Conservation (phyloP, 2,888 invertebrate species). For the Spisula solida region DNA sequence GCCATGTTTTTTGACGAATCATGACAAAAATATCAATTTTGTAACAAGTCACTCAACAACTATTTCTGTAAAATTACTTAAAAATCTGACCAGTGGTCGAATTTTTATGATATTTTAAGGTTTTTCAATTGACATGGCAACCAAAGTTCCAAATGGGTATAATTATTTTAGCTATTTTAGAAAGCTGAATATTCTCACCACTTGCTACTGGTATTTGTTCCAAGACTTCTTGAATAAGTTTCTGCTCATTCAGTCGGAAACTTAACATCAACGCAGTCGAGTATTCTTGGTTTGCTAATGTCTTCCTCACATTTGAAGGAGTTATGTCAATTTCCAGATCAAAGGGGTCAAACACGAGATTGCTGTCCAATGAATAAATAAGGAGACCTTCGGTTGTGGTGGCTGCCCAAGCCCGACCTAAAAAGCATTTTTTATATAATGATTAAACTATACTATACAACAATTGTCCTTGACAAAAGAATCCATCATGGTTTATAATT, state of each 20-base stretch:
- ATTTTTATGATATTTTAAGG: too few relatives aligned
- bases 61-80: too few relatives aligned
- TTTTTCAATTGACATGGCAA: too few relatives aligned
- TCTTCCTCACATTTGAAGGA: constrained; percentile 88
- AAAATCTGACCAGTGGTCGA: too few relatives aligned
- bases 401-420: constrained; percentile 93
- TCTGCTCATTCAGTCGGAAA: constrained; percentile 94
- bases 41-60: too few relatives aligned
- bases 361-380: constrained; percentile 94
- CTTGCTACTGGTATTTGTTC: constrained; percentile 93
- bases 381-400: constrained; percentile 98
- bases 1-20: too few relatives aligned
- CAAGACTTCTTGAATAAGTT: constrained; percentile 93
- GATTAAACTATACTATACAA: too few relatives aligned
- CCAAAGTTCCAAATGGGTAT: too few relatives aligned
- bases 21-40: too few relatives aligned
- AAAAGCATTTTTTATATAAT: background rate
- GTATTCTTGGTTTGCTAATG: constrained; percentile 83
- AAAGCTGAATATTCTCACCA: constrained; percentile 88
- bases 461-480: too few relatives aligned
- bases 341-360: constrained; percentile 96
- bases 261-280: constrained; percentile 93
- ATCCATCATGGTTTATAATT: too few relatives aligned
- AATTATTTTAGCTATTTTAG: too few relatives aligned
- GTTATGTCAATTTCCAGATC: constrained; percentile 95